phyloP scores from a whole-genome alignment of 2,113 vertebrate genomes.

The Daphoenositta chrysoptera region DNA sequence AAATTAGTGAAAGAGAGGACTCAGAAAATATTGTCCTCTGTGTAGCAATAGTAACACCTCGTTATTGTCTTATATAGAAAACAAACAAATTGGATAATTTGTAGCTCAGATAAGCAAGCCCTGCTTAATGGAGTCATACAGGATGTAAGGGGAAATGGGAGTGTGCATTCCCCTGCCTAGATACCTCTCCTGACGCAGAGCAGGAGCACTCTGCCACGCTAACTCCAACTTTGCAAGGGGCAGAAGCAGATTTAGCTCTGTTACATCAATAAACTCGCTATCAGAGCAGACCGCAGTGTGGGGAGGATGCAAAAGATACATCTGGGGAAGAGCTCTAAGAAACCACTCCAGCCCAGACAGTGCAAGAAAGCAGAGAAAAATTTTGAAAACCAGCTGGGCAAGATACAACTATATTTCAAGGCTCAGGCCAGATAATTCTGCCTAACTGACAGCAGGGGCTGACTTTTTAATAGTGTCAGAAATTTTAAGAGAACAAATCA shows the following conservation, averaged over 20 bases:
- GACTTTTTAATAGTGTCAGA: background rate
- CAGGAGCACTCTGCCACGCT: fast-evolving
- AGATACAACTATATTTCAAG: background rate
- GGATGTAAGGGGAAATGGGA: background rate
- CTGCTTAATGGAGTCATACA: background rate
- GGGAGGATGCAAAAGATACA: background rate
- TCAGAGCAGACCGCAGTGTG: background rate
- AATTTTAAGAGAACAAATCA: background rate
- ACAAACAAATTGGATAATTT: background rate
- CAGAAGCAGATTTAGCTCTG: background rate
- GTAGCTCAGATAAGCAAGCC: background rate
- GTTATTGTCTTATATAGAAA: background rate
- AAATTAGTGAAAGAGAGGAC: background rate
- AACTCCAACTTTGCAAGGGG: background rate
- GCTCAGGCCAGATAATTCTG: background rate
- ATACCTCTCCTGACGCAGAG: background rate
- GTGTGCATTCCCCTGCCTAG: background rate
- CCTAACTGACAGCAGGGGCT: background rate
- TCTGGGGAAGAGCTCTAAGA: background rate
- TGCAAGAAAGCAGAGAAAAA: background rate
- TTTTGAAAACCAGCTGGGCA: background rate
- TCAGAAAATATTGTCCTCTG: background rate
- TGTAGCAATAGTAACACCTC: background rate
- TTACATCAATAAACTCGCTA: background rate
- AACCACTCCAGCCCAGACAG: background rate